These are phyloP conservation scores for Catamblyrhynchus diadema DNA, from an alignment of 2,797 vertebrate species.

Conservation along the genomic window DNA sequence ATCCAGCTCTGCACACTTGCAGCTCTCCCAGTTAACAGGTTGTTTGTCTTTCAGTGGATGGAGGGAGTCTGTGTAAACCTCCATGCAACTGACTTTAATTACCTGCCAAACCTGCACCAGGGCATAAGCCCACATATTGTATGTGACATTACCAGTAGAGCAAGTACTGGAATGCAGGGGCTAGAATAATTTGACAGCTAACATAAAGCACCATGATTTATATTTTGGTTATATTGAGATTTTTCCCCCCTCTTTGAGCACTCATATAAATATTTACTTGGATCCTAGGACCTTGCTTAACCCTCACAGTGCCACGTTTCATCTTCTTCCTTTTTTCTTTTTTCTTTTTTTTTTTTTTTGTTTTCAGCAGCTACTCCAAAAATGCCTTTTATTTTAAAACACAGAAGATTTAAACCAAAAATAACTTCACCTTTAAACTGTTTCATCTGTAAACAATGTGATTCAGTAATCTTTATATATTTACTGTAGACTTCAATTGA, in stretches of 20 bases:
- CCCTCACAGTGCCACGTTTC: conserved; percentile 56
- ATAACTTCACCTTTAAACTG: conserved; percentile 60
- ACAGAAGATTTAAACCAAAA: conserved; percentile 40
- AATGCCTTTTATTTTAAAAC: conserved; percentile 44
- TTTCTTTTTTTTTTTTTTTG: background rate
- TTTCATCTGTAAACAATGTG: conserved; percentile 50
- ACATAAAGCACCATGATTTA: conserved; percentile 73
- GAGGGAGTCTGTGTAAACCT: conserved; percentile 54
- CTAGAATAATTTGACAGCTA: conserved; percentile 74
- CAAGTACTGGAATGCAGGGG: conserved; percentile 62
- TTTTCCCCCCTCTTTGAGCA: conserved; percentile 64
- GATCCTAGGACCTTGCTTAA: conserved; percentile 73
- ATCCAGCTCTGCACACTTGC: background rate
- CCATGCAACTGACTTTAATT: conserved; percentile 61
- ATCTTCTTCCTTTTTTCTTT: conserved; percentile 26
- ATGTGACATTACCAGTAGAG: conserved; percentile 62
- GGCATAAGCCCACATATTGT: conserved; percentile 40
- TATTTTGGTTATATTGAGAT: conserved; percentile 71
- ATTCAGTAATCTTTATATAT: conserved; percentile 44
- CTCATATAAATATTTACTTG: conserved; percentile 79
- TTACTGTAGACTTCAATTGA: conserved; percentile 58
- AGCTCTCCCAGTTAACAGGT: conserved; percentile 36
- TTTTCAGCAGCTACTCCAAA: conserved; percentile 10
- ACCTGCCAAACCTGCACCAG: conserved; percentile 64
- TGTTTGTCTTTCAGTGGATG: conserved; percentile 39